Evolutionary conservation across 1,140 invertebrate species (phyloP), one percentile per base, ranked within the genome.

Genomic region (Drosophila pseudoananassae): DNA sequence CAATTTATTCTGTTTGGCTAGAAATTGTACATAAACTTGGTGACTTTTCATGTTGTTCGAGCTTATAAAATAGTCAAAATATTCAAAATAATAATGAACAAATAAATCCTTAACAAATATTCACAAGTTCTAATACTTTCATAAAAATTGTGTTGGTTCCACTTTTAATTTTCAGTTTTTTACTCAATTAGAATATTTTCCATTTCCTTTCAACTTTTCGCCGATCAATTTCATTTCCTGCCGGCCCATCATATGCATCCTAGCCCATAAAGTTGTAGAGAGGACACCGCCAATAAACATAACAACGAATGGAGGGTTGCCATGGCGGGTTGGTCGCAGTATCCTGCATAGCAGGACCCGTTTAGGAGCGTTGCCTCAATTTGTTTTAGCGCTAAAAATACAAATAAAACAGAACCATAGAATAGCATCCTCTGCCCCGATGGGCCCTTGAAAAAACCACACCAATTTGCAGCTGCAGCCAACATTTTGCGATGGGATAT

Each of bases 381-480:
- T 88, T 88, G 83, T 87, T 87, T 87, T 76, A 87, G 70, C 78
- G 82, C 82, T 87, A 83, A 87, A 87, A 87, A 87, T 69, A 87
- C 83, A 87, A 87, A 87, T 87, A 88, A 87, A 87, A 82, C 70
- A 58, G 56, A 47, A 49, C 40, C 66, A 27, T 49, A 40, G 47
- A 6, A 14, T n/a, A n/a, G 15, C 43, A 10, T 52, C 46, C 54
- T 15, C 12, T 14, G 3, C 33, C 43, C 29, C 54, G 23, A 15
- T 36, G 27, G 36, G 38, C 71, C 57, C 56, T 56, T 74, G 40
- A 70, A 82, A 64, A 59, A 72, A 70, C 47, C 83, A 76, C 70
- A 76, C 78, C 83, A 88, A 87, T 87, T 87, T 88, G 78, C 78
- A 82, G 78, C 82, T 61, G 78, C 82, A 76, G 75, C 69, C 78